phyloP scores from a whole-genome alignment of 1,140 invertebrate genomes.

The Diabrotica undecimpunctata region DNA sequence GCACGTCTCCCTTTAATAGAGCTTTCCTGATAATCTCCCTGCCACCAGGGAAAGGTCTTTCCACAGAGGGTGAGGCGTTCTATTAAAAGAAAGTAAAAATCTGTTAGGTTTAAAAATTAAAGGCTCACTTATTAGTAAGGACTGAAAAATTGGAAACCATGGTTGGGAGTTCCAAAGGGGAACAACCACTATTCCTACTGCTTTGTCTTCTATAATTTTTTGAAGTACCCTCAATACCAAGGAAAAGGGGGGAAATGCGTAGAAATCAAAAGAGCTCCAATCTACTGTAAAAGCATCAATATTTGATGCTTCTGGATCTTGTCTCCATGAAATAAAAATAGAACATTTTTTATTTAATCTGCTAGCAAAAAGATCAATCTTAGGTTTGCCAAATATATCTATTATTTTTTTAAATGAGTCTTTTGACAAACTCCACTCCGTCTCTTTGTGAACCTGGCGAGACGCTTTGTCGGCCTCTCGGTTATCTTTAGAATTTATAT shows the following conservation, averaged over 20 bases:
- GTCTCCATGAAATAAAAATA: constrained; percentile 32
- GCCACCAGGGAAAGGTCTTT: constrained; percentile 33
- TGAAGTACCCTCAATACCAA: constrained; percentile 30
- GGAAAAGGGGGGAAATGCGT: constrained; percentile 39
- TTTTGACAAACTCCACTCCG: constrained; percentile 14
- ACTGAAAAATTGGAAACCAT: constrained; percentile 36
- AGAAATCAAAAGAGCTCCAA: constrained; percentile 34
- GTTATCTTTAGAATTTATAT: constrained; percentile 32
- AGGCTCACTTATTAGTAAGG: constrained; percentile 10
- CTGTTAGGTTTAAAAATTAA: constrained; percentile 19
- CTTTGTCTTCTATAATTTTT: constrained; percentile 34
- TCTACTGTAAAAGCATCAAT: constrained; percentile 39
- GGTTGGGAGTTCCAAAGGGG: constrained; percentile 42
- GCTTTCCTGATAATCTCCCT: constrained; percentile 31
- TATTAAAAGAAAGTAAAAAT: constrained; percentile 26
- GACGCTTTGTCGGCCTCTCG: constrained; percentile 37
- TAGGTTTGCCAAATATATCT: constrained; percentile 13
- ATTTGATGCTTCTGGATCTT: constrained; percentile 27
- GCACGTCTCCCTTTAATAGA: not conserved
- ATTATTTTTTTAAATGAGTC: constrained; percentile 11
- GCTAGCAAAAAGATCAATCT: constrained; percentile 20
- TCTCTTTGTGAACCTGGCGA: constrained; percentile 21
- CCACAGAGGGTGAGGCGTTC: constrained; percentile 24
- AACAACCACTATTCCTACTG: constrained; percentile 35
- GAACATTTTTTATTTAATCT: constrained; percentile 35